phyloP scores from a whole-genome alignment of 2,888 invertebrate species.

The Copidosoma aretas region DNA sequence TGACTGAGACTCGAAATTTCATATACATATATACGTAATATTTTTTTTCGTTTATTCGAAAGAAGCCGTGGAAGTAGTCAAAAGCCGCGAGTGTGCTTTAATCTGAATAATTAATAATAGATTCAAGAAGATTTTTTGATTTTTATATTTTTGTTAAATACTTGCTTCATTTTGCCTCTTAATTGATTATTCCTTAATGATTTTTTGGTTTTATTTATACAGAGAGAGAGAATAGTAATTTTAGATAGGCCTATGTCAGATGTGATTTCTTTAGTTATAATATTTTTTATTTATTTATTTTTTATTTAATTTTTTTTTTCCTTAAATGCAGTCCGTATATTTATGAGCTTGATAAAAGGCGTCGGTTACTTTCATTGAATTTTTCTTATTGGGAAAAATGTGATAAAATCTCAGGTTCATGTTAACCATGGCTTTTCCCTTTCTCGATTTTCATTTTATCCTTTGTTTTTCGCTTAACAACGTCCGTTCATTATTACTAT shows the following conservation, averaged over 20 bases:
- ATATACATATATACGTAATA: slow-evolving; percentile 16
- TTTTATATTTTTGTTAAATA: no score
- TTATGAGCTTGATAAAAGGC: slow-evolving; percentile 57
- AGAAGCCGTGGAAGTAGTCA: slow-evolving; percentile 41
- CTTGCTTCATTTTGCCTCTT: no score
- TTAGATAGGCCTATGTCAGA: slow-evolving; percentile 50
- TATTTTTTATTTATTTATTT: no score
- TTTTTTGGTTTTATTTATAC: neutral
- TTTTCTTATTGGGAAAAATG: neutral
- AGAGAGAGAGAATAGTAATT: neutral
- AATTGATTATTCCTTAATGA: no score
- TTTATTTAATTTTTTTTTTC: no score
- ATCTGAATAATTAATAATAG: slow-evolving; percentile 44
- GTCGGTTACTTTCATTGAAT: slow-evolving; percentile 42
- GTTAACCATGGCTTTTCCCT: no score
- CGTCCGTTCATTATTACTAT: slow-evolving; percentile 4
- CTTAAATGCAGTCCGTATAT: slow-evolving; percentile 54
- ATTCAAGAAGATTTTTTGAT: slow-evolving; percentile 44
- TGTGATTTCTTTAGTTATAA: slow-evolving; percentile 48
- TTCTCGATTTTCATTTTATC: no score
- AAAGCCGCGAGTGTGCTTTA: slow-evolving; percentile 42
- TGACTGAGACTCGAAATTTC: slow-evolving; percentile 7
- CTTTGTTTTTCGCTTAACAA: slow-evolving; percentile 11
- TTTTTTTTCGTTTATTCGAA: slow-evolving; percentile 39
- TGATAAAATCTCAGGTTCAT: slow-evolving; percentile 9